phyloP scores from a whole-genome alignment of 2,888 invertebrate species.

The Drosophila infuscata region DNA sequence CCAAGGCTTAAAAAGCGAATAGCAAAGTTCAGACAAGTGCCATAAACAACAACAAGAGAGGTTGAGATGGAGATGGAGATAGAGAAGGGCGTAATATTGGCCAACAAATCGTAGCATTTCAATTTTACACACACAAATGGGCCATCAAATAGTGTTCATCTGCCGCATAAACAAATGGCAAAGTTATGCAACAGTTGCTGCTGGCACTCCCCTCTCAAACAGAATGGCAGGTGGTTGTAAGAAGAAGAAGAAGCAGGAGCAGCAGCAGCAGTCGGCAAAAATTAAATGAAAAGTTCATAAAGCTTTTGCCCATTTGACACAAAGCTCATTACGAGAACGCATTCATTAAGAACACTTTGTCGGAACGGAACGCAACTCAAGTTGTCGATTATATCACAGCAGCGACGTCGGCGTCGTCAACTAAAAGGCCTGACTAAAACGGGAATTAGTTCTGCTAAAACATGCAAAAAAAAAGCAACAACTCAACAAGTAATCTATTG shows the following conservation, averaged over 20 bases:
- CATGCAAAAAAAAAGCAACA: neutral
- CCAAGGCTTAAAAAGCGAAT: neutral
- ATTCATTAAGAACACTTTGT: constrained; percentile 41
- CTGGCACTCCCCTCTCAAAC: neutral
- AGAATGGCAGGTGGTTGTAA: constrained; percentile 42
- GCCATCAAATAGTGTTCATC: constrained; percentile 32
- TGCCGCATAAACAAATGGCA: constrained; percentile 10
- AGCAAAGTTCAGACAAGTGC: constrained; percentile 23
- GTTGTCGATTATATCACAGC: constrained; percentile 18
- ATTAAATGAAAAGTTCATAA: constrained; percentile 43
- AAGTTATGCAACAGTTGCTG: constrained; percentile 68
- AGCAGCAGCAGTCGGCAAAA: constrained; percentile 25
- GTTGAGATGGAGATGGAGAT: neutral
- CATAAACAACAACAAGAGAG: constrained; percentile 16
- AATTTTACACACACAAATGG: constrained; percentile 40
- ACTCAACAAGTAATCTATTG: constrained; percentile 1
- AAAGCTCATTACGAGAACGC: constrained; percentile 45
- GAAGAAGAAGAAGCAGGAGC: constrained; percentile 10
- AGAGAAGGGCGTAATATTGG: constrained; percentile 13
- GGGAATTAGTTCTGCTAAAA: constrained; percentile 28
- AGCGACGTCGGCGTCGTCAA: neutral
- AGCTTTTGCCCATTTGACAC: constrained; percentile 39
- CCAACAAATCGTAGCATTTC: constrained; percentile 37
- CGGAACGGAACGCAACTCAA: constrained; percentile 2
- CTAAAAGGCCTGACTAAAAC: constrained; percentile 19